Base-by-base conservation (phyloP, 2,113 vertebrate species). In the Acanthochromis polyacanthus region DNA sequence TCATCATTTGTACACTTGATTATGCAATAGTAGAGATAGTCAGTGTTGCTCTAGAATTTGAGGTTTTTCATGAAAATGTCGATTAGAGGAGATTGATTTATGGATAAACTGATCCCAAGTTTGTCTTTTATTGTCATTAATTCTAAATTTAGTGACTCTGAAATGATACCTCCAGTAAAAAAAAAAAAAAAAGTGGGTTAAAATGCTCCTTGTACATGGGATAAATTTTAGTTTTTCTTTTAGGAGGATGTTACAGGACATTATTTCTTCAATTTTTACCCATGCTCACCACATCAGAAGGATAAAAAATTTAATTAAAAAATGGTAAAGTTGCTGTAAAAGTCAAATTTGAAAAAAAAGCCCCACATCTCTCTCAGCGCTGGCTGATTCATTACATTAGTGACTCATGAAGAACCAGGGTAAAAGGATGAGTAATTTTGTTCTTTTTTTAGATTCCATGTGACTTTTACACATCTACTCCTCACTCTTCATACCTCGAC, bases 241-340 rank as follows among this genome's bases (percentile, higher is more conserved):
- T 22, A 19, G 40, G 10, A 45, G 53, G 52, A 30, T 38, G 25
- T 23, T 15, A 45, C 22, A 43, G 48, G 30, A 30, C 30, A 5
- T 30, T 30, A 30, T 6, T 30, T 25, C 25, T 25, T 25, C 25
- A 30, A 32, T 59, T 67, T 81, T 67, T 8, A 62, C 70, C 61
- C 0, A 1, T 59, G 61, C 64, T 67, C 20, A 32, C n/a, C 45
- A n/a, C 25, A 52, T 69, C 76, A 57, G 20, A 57, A 28, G 22
- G 5, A 53, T 46, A 36, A 55, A 55, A 38, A 63, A 55, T 52
- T 68, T 45, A 73, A 62, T 40, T 78, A 63, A 53, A 75, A 78
- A 67, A 20, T 75, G 50, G 66, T 38, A 45, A 28, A 71, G 36
- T 15, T 6, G 19, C 12, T 40, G 2, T 43, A 19, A 20, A n/a